A percentile compares a stretch with the other conserved stretches of the same genome.
Evolutionary conservation across 2,797 vertebrate genomes (phyloP).

Genomic region (Scarus forsteni): DNA sequence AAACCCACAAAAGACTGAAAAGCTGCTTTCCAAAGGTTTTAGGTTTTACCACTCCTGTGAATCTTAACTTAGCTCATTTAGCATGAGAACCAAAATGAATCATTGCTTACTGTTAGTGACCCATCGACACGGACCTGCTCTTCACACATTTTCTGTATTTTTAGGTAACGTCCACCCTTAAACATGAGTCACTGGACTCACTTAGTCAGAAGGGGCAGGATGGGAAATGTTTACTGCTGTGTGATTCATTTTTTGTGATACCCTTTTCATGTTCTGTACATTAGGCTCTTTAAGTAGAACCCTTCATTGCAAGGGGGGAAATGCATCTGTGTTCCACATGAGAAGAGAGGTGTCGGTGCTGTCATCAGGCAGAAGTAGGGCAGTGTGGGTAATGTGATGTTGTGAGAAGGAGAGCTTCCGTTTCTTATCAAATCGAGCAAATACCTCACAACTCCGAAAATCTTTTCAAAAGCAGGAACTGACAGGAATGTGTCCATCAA

Average conservation of each 20-base stretch:
- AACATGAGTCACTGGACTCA: constrained; percentile 38
- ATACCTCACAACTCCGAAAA: too few species aligned
- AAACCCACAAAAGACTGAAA: too few species aligned
- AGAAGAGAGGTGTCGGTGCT: neutral
- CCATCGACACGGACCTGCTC: neutral
- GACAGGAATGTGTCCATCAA: too few species aligned
- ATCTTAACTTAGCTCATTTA: too few species aligned
- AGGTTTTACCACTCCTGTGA: too few species aligned
- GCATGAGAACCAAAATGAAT: constrained; percentile 28
- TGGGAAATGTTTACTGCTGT: constrained; percentile 17
- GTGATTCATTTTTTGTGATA: constrained; percentile 23
- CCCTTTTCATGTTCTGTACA: constrained; percentile 6
- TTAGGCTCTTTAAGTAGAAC: neutral
- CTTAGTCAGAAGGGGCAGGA: constrained; percentile 5
- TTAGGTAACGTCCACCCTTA: constrained; percentile 21
- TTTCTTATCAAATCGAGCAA: too few species aligned
- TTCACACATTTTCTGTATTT: constrained; percentile 5
- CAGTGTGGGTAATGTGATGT: too few species aligned
- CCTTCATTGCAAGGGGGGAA: neutral
- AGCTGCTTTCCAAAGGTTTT: too few species aligned
- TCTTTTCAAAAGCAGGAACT: too few species aligned
- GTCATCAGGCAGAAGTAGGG: too few species aligned
- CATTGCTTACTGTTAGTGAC: constrained; percentile 12
- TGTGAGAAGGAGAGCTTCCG: too few species aligned
- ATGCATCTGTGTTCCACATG: constrained; percentile 39